A percentile compares a stretch with the other conserved stretches of the same genome.
These are phyloP conservation scores for Cyanocitta stelleri DNA, from an alignment of 2,113 vertebrate species.

Conservation along the genomic window DNA sequence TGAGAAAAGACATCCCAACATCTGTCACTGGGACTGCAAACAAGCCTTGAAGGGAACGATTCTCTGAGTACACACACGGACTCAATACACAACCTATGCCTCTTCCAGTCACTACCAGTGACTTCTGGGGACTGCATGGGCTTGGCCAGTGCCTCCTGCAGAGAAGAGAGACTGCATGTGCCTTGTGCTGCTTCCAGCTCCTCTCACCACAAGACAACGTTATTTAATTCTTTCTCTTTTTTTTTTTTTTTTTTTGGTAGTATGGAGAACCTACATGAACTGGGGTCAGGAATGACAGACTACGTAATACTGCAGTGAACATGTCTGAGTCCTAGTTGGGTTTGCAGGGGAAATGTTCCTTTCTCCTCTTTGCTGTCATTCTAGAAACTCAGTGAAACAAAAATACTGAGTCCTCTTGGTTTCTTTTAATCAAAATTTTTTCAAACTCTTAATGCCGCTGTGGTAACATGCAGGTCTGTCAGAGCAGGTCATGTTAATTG, in stretches of 20 bases:
- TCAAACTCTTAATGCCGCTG: neutral
- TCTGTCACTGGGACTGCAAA: neutral
- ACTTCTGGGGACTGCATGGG: neutral
- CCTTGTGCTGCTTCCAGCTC: neutral
- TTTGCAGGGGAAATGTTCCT: neutral
- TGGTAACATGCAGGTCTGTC: neutral
- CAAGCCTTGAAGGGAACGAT: neutral
- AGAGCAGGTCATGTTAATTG: neutral
- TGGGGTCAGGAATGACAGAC: neutral
- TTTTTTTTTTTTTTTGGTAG: neutral
- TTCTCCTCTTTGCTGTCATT: neutral
- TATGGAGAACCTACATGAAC: neutral
- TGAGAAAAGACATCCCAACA: neutral
- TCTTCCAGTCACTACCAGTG: neutral
- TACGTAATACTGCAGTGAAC: neutral
- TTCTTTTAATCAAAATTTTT: fast-evolving
- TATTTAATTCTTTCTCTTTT: neutral
- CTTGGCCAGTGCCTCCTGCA: neutral
- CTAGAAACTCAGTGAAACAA: neutral
- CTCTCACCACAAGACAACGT: neutral
- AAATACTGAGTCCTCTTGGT: neutral
- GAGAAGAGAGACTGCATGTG: neutral
- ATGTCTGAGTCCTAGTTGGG: neutral
- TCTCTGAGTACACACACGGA: neutral
- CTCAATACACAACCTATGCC: neutral